phyloP scores from a whole-genome alignment of 2,797 vertebrate species.

The Falco novaeseelandiae region DNA sequence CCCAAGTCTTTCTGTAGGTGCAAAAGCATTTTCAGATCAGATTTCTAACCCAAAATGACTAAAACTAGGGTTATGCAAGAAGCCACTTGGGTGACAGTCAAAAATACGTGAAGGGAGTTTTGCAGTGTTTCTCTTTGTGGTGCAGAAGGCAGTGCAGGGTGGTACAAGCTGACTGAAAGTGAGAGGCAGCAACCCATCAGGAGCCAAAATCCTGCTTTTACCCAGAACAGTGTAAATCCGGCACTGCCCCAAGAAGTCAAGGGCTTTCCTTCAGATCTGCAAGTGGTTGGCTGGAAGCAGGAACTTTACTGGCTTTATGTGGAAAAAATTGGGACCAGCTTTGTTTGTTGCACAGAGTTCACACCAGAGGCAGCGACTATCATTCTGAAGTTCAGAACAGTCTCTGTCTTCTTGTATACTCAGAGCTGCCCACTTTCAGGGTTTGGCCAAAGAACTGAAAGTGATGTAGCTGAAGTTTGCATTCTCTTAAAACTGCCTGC shows the following conservation, averaged over 20 bases:
- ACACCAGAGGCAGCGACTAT: background rate
- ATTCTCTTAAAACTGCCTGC: background rate
- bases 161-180: background rate
- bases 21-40: background rate
- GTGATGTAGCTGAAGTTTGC: background rate
- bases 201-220: background rate
- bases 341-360: background rate
- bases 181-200: background rate
- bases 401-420: background rate
- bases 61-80: background rate
- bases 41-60: background rate
- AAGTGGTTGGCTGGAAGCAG: background rate
- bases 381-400: background rate
- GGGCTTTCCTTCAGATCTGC: background rate
- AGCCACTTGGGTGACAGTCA: background rate
- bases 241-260: background rate
- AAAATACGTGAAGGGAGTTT: background rate
- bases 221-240: background rate
- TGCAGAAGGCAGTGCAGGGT: background rate
- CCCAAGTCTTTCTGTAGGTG: background rate
- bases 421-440: background rate
- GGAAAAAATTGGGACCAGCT: background rate
- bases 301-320: fast-evolving
- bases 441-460: background rate
- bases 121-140: background rate